phyloP scores from a whole-genome alignment of 92 coral and sea anemone species.

The Phymanthus crucifer region DNA sequence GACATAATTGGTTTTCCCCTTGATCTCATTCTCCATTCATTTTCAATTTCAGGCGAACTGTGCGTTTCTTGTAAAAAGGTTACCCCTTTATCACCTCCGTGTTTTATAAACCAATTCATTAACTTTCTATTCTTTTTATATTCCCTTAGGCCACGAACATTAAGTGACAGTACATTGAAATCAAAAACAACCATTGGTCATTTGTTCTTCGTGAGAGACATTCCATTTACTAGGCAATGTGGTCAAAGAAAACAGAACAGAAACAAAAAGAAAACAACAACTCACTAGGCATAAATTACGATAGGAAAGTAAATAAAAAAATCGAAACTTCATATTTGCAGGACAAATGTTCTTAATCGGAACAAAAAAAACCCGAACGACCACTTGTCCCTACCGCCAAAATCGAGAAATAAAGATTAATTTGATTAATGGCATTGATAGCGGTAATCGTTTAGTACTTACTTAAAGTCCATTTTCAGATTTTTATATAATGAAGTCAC shows the following conservation, averaged over 20 bases:
- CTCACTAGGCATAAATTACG: too few relatives aligned
- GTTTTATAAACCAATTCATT: slow-evolving; percentile 21
- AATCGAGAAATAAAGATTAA: too few relatives aligned
- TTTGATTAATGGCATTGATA: too few relatives aligned
- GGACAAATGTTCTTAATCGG: too few relatives aligned
- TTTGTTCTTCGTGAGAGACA: too few relatives aligned
- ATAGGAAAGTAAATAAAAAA: too few relatives aligned
- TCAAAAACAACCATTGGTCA: background rate
- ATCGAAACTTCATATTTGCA: background rate
- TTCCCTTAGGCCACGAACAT: slow-evolving; percentile 15
- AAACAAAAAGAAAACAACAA: background rate
- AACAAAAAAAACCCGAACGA: too few relatives aligned
- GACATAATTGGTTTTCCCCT: slow-evolving; percentile 12
- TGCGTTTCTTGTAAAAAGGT: slow-evolving; percentile 30
- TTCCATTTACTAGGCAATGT: too few relatives aligned
- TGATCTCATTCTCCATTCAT: background rate
- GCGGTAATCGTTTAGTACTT: too few relatives aligned
- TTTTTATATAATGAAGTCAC: background rate
- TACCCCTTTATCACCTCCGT: slow-evolving; percentile 10
- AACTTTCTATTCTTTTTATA: slow-evolving; percentile 11
- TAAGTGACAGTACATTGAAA: background rate
- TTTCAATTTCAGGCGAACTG: slow-evolving; percentile 8
- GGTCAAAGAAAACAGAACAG: background rate
- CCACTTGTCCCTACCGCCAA: too few relatives aligned
- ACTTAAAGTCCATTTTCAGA: background rate